Percentiles rank a stretch among this genome's conserved stretches.
These are phyloP conservation scores for Petrocephalus microphthalmus DNA, from an alignment of 2,113 vertebrate genomes.

Conservation along the genomic window DNA sequence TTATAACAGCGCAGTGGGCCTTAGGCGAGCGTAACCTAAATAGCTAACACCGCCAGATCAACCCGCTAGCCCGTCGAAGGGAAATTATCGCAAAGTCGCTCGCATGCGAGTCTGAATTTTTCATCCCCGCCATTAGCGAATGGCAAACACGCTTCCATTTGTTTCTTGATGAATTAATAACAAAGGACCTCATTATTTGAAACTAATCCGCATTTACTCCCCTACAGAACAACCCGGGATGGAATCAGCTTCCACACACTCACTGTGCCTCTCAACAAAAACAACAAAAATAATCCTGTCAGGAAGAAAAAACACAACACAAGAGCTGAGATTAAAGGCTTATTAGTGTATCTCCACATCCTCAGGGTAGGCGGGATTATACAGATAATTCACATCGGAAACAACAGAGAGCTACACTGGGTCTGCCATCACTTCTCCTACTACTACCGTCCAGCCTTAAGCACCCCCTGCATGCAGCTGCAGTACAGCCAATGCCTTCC, in stretches of 20 bases:
- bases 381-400: slow-evolving; percentile 33
- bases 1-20: slow-evolving; percentile 23
- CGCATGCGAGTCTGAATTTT: not conserved
- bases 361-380: slow-evolving; percentile 40
- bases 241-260: slow-evolving; percentile 15
- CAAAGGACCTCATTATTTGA: slow-evolving; percentile 15
- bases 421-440: not conserved
- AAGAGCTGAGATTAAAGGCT: slow-evolving; percentile 36
- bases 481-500: not conserved
- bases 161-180: slow-evolving; percentile 25
- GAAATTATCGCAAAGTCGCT: slow-evolving; percentile 29
- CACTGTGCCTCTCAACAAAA: slow-evolving; percentile 17
- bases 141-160: not conserved
- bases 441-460: not conserved
- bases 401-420: not conserved
- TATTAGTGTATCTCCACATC: slow-evolving; percentile 41
- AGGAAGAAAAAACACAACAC: slow-evolving; percentile 26
- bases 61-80: slow-evolving; percentile 25
- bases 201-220: slow-evolving; percentile 25
- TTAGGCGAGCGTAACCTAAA: slow-evolving; percentile 23
- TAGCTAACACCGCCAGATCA: slow-evolving; percentile 21
- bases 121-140: slow-evolving; percentile 7
- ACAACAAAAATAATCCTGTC: slow-evolving; percentile 35
- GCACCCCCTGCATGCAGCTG: not conserved
- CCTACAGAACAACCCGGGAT: slow-evolving; percentile 11